Conservation (phyloP, 2,113 vertebrate genomes). For the Cavia porcellus region DNA sequence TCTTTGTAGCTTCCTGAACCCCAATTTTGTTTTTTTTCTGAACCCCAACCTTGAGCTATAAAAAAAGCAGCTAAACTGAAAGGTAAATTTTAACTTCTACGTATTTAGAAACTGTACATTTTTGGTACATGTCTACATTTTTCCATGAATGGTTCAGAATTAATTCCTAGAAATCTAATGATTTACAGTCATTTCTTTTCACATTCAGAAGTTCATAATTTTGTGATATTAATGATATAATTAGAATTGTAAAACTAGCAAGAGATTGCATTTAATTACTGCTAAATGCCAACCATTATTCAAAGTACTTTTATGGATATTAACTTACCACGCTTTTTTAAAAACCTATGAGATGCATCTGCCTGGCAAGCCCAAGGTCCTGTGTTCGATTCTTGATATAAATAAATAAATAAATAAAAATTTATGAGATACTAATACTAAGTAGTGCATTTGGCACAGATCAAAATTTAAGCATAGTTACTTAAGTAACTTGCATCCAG, state of each 20-base stretch:
- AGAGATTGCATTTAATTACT: neutral
- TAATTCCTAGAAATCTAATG: neutral
- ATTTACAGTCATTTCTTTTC: neutral
- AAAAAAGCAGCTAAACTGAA: neutral
- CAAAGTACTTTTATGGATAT: neutral
- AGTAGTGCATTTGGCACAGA: neutral
- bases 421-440: neutral
- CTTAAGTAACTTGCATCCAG: neutral
- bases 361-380: too few species aligned
- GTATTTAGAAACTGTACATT: neutral
- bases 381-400: too few species aligned
- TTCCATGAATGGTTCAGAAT: conserved; percentile 6
- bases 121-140: neutral
- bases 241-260: neutral
- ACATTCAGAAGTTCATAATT: neutral
- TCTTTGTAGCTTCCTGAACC: neutral
- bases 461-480: conserved; percentile 12
- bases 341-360: neutral
- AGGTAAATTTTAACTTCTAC: neutral
- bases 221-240: neutral
- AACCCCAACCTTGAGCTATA: neutral
- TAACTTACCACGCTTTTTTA: neutral
- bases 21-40: neutral
- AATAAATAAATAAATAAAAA: neutral
- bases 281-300: neutral